These are phyloP conservation scores for Formica aserva DNA, from an alignment of 2,888 invertebrate genomes.

Conservation along the genomic window DNA sequence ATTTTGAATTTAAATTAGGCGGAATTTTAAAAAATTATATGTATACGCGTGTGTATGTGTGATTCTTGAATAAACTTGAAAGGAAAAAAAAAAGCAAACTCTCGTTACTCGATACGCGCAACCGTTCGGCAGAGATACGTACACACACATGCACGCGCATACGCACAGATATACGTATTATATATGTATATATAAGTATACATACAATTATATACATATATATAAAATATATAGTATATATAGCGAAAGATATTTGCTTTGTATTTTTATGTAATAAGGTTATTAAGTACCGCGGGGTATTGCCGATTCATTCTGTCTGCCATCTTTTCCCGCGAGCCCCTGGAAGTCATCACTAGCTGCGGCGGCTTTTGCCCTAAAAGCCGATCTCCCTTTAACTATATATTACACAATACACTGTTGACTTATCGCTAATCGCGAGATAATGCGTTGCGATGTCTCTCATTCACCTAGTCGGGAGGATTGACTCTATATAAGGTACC, in stretches of 20 bases:
- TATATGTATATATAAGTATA: slow-evolving; percentile 68
- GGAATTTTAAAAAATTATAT: background rate
- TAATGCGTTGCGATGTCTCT: background rate
- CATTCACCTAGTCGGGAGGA: slow-evolving; percentile 5
- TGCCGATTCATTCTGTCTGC: slow-evolving; percentile 93
- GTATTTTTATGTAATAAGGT: slow-evolving; percentile 67
- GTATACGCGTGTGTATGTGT: background rate
- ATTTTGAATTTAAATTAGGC: slow-evolving; percentile 14
- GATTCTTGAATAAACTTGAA: slow-evolving; percentile 28
- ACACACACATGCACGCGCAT: slow-evolving; percentile 82
- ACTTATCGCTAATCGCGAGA: slow-evolving; percentile 60
- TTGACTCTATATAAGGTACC: background rate
- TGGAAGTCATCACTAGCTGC: slow-evolving; percentile 77
- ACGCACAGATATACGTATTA: slow-evolving; percentile 76
- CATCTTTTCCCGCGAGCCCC: slow-evolving; percentile 88
- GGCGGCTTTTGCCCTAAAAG: slow-evolving; percentile 83
- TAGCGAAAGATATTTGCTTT: slow-evolving; percentile 53
- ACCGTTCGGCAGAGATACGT: slow-evolving; percentile 77
- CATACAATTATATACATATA: slow-evolving; percentile 74
- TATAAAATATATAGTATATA: slow-evolving; percentile 58
- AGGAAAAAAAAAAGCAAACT: background rate
- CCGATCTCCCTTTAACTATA: slow-evolving; percentile 73
- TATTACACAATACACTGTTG: slow-evolving; percentile 51
- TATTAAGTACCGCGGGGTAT: slow-evolving; percentile 93
- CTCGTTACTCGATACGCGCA: slow-evolving; percentile 41